These are phyloP conservation scores for Peucedramus taeniatus DNA, from an alignment of 2,113 vertebrate genomes.

Conservation along the genomic window DNA sequence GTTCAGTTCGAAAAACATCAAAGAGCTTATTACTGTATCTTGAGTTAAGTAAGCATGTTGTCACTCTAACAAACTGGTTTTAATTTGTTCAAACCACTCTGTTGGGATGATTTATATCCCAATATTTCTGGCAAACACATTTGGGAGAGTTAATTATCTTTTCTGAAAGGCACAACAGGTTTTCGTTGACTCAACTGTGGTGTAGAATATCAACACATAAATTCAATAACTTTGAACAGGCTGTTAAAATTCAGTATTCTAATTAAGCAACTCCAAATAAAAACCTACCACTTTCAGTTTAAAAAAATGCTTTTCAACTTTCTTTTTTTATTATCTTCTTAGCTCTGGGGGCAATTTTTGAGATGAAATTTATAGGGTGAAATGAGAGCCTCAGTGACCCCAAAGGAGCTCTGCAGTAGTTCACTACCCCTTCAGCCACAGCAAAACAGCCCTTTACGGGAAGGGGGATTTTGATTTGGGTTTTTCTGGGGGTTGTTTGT, in stretches of 20 bases:
- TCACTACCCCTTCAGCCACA: background rate
- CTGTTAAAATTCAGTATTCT: background rate
- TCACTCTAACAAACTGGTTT: slow-evolving; percentile 10
- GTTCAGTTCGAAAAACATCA: background rate
- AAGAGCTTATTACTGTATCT: slow-evolving; percentile 10
- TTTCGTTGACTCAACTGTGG: background rate
- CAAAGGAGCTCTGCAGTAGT: fast-evolving
- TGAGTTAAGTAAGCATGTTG: background rate
- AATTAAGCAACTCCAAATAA: background rate
- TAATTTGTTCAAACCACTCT: background rate
- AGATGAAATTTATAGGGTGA: background rate
- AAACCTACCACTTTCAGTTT: background rate
- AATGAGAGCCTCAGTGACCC: background rate
- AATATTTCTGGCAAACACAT: background rate
- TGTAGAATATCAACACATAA: background rate
- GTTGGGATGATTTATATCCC: background rate
- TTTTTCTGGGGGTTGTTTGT: background rate
- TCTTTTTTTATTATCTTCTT: background rate
- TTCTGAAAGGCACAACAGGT: background rate
- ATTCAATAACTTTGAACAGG: background rate
- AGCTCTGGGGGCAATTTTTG: background rate
- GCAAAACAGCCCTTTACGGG: background rate
- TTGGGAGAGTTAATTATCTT: background rate
- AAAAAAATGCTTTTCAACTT: background rate
- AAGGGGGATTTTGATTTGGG: background rate